These are phyloP conservation scores for Sebastes aleutianus DNA, from an alignment of 2,797 vertebrate genomes.

Conservation along the genomic window DNA sequence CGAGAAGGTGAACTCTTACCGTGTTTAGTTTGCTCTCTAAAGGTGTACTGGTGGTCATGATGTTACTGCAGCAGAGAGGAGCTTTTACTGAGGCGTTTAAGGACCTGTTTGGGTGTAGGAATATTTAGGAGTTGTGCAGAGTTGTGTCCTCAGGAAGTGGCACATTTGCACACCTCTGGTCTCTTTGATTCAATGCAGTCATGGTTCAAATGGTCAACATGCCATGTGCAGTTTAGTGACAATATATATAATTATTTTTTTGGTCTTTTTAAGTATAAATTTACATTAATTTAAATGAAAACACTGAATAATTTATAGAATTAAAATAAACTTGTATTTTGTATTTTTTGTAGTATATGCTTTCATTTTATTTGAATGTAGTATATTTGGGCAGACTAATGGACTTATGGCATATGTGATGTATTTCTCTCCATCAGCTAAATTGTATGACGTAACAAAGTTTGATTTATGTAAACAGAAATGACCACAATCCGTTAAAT, in stretches of 20 bases:
- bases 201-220: background rate
- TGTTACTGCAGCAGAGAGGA: background rate
- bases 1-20: background rate
- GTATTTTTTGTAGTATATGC: no score
- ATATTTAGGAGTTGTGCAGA: no score
- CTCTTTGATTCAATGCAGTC: background rate
- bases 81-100: background rate
- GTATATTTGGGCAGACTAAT: no score
- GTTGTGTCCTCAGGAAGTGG: background rate
- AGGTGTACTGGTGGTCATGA: background rate
- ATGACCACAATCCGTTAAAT: no score
- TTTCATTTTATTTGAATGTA: no score
- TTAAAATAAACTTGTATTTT: no score
- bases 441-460: no score
- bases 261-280: background rate
- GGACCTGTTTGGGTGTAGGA: background rate
- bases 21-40: background rate
- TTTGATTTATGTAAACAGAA: no score
- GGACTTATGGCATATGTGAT: no score
- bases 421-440: no score
- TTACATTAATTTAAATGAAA: background rate
- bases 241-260: background rate
- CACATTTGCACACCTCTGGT: background rate
- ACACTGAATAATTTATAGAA: background rate
- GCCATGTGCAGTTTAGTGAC: background rate